Evolutionary conservation across 2,113 vertebrate species (phyloP).

Genomic region (Colossoma macropomum): DNA sequence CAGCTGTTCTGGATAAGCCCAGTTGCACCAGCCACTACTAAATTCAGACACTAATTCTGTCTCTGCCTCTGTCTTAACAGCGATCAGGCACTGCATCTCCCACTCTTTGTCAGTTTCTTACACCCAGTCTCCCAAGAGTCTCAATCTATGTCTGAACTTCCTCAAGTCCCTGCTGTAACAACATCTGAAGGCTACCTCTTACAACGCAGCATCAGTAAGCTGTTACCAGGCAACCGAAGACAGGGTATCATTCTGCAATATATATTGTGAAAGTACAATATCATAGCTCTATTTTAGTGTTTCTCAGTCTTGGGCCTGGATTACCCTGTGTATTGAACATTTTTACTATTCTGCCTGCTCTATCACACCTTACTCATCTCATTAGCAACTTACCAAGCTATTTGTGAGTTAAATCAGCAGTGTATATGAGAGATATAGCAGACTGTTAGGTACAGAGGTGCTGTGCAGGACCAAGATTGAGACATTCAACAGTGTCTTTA

Average conservation of each 20-base stretch:
- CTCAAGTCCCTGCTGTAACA: constrained; percentile 13
- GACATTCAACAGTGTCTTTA: too few species aligned
- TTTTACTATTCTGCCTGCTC: too few species aligned
- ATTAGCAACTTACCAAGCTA: too few species aligned
- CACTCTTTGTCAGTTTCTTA: constrained; percentile 18
- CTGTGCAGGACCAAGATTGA: too few species aligned
- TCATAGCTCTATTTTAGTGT: background rate
- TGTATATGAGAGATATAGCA: too few species aligned
- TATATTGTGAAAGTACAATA: constrained; percentile 22
- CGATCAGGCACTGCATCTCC: background rate
- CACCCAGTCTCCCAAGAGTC: constrained; percentile 31
- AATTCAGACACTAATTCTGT: background rate
- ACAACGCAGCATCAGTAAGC: constrained; percentile 8
- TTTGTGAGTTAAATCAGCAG: too few species aligned
- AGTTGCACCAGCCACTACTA: background rate
- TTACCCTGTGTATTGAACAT: background rate
- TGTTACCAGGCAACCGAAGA: constrained; percentile 44
- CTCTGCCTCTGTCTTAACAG: background rate
- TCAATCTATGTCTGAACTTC: constrained; percentile 39
- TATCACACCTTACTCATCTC: too few species aligned
- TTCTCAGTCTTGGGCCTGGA: background rate
- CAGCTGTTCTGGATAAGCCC: background rate
- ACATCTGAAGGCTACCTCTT: constrained; percentile 13
- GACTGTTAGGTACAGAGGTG: too few species aligned
- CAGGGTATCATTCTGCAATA: constrained; percentile 15